These are phyloP conservation scores for Ostrea denselamellosa DNA, from an alignment of 1,140 invertebrate species.

Conservation along the genomic window DNA sequence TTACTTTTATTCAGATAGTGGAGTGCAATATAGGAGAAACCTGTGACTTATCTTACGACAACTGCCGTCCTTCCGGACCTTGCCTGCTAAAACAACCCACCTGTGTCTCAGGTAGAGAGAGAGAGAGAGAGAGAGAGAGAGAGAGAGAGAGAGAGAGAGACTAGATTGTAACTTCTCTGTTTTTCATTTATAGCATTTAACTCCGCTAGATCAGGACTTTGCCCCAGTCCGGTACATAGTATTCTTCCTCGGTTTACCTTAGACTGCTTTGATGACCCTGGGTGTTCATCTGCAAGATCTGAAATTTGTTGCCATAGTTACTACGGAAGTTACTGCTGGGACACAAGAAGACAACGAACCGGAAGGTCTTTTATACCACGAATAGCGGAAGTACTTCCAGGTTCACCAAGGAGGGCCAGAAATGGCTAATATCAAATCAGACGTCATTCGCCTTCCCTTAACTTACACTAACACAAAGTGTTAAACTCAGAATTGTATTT, in stretches of 20 bases:
- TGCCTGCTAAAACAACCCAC: constrained; percentile 21
- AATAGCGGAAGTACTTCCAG: neutral
- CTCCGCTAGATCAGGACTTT: constrained; percentile 15
- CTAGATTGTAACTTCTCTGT: no score
- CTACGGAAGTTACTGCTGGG: constrained; percentile 46
- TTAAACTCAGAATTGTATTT: no score
- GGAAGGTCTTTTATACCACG: neutral
- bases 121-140: neutral
- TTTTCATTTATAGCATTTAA: constrained; percentile 5
- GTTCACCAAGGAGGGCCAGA: neutral
- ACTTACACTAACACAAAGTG: neutral
- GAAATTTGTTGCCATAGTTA: constrained; percentile 51
- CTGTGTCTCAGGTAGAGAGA: constrained; percentile 12
- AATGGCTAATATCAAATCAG: neutral
- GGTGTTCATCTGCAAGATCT: constrained; percentile 9
- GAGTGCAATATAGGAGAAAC: constrained; percentile 25
- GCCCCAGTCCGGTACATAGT: constrained; percentile 16
- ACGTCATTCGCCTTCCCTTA: neutral
- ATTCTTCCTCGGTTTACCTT: constrained; percentile 39
- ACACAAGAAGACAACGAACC: constrained; percentile 5
- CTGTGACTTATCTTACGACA: constrained; percentile 41
- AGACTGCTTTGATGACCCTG: constrained; percentile 48
- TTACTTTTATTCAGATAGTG: neutral
- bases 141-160: neutral
- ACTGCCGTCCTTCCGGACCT: constrained; percentile 12